Base-by-base conservation (phyloP, 2,113 vertebrate genomes). In the Herpailurus yagouaroundi region DNA sequence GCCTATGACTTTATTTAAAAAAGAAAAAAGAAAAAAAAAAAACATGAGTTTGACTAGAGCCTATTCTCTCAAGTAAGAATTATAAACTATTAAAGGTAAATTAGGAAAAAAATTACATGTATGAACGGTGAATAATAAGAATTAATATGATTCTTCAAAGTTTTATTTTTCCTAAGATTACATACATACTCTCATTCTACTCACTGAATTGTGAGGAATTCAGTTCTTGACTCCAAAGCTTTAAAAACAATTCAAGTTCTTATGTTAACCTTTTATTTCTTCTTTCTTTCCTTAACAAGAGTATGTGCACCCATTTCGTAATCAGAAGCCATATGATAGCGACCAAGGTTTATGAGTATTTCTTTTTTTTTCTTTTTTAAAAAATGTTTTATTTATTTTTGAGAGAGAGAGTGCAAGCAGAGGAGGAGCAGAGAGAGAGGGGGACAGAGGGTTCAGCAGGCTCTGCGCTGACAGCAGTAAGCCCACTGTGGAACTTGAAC, bases 271-370 rank as follows among this genome's bases (percentile, higher is more conserved):
- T 79, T 91, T 93, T 15, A 76, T 81, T 92, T 82, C n/a, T 66
- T 95, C 45, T 77, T 90, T 92, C 50, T 89, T 89, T 89, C 33
- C 66, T 60, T 93, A 86, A 38, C 2, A 74, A 52, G 81, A 63
- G 81, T 83, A 87, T 88, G 31, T 83, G 2, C 4, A 4, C 6
- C n/a, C 41, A 71, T 60, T 83, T 55, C 69, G 69, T 83, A 16
- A 31, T 36, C 52, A 79, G 14, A 84, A 73, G 50, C 16, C 86
- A 31, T 36, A 66, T 25, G 21, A 21, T 55, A 66, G 82, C 57
- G 1, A 21, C 36, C 41, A 88, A 25, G 5, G 12, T 60, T 91
- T 73, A 90, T 71, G 25, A 60, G 5, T 25, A 81, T 52, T 94
- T 80, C 31, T 91, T 57, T 57, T 57, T 1, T 1, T 8, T 57